phyloP scores from a whole-genome alignment of 1,140 invertebrate genomes.

The Drosophila mayri region DNA sequence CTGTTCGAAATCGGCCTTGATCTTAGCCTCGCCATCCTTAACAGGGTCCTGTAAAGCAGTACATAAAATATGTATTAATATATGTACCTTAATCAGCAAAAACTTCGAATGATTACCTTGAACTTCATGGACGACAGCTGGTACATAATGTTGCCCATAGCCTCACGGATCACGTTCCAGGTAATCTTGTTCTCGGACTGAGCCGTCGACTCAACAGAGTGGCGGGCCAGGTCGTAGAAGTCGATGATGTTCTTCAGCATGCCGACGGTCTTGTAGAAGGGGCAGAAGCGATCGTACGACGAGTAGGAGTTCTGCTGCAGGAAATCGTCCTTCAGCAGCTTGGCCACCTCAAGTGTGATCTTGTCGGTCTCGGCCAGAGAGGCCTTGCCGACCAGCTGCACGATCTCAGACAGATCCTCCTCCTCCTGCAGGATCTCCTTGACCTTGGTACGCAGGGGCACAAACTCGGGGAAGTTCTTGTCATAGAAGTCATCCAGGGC shows the following conservation, averaged over 20 bases:
- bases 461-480: constrained; percentile 99
- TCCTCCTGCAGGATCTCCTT: constrained; percentile 99
- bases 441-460: constrained; percentile 96
- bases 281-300: constrained; percentile 98
- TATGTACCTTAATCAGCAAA: rapidly evolving
- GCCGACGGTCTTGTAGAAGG: constrained; percentile 99
- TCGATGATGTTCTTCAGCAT: constrained; percentile 99
- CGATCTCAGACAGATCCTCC: constrained; percentile 99
- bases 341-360: constrained; percentile 99
- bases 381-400: constrained; percentile 99
- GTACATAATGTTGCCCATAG: constrained; percentile 98
- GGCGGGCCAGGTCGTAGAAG: constrained; percentile 99
- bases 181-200: constrained; percentile 99
- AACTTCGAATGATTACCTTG: constrained; percentile 87
- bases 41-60: constrained; percentile 93
- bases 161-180: constrained; percentile 98
- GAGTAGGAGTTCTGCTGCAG: constrained; percentile 99
- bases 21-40: constrained; percentile 98
- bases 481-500: constrained; percentile 99
- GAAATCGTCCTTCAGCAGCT: constrained; percentile 99
- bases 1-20: constrained; percentile 98
- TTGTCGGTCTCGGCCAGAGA: constrained; percentile 99
- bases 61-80: background rate
- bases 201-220: constrained; percentile 98
- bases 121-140: constrained; percentile 99